Evolutionary conservation across 1,140 invertebrate genomes (phyloP).

Genomic region (Tribolium castaneum): DNA sequence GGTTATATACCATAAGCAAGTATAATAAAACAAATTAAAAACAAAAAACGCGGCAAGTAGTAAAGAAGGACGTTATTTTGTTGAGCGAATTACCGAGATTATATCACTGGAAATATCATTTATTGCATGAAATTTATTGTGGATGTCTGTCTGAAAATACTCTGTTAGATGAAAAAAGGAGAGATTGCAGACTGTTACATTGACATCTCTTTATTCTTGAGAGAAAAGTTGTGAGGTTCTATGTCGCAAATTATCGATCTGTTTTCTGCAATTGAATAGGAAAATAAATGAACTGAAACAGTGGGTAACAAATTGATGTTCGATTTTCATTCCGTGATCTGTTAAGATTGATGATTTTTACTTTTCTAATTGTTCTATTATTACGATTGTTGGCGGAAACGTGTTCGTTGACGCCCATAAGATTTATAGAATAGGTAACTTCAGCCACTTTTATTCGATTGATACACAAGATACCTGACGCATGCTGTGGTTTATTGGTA

Average conservation of each 20-base stretch:
- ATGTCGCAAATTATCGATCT: not conserved
- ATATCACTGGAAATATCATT: not conserved
- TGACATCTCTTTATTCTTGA: constrained; percentile 22
- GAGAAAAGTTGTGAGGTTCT: not conserved
- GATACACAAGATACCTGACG: too few species aligned
- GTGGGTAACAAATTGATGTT: constrained; percentile 40
- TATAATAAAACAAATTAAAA: not conserved
- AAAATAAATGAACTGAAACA: constrained; percentile 43
- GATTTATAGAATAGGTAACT: constrained; percentile 4
- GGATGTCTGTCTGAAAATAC: not conserved
- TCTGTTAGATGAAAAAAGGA: constrained; percentile 11
- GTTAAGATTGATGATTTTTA: constrained; percentile 29
- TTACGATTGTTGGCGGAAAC: constrained; percentile 15
- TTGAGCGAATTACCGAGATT: constrained; percentile 10
- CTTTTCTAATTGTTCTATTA: constrained; percentile 41
- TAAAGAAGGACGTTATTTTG: not conserved
- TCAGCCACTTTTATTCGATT: not conserved
- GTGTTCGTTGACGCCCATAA: not conserved
- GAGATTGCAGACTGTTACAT: constrained; percentile 5
- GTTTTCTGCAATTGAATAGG: constrained; percentile 31
- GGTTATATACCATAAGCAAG: not conserved
- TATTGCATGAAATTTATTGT: not conserved
- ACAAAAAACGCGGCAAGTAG: not conserved
- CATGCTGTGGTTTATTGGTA: too few species aligned
- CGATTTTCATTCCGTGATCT: constrained; percentile 34